Evolutionary conservation across 2,113 vertebrate species (phyloP).

Genomic region (Apodemus speciosus): DNA sequence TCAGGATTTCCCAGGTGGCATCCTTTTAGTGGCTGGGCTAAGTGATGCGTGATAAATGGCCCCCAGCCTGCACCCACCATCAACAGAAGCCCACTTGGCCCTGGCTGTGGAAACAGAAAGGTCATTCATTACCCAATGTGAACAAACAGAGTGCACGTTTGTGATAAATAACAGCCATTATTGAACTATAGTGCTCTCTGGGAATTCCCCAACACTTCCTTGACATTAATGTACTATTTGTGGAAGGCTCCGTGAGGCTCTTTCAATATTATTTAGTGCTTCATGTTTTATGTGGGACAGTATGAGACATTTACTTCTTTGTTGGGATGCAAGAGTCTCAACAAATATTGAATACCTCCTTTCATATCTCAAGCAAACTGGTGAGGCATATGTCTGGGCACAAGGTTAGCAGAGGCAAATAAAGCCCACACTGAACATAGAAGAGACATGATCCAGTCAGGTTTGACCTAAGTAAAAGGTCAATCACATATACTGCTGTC

Average conservation of each 20-base stretch:
- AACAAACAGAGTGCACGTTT: constrained; percentile 84
- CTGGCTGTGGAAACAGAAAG: constrained; percentile 86
- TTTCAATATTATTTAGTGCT: constrained; percentile 76
- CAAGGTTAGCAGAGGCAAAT: not conserved
- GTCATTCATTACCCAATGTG: constrained; percentile 89
- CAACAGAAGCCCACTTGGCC: constrained; percentile 77
- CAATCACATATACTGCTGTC: not conserved
- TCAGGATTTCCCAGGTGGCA: constrained; percentile 73
- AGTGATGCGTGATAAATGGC: constrained; percentile 89
- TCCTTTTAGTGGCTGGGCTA: constrained; percentile 77
- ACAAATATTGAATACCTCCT: not conserved
- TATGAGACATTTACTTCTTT: constrained; percentile 24
- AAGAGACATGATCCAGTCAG: not conserved
- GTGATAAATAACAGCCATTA: constrained; percentile 89
- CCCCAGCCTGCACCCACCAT: constrained; percentile 72
- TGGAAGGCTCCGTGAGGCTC: constrained; percentile 65
- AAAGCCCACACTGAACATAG: rapidly evolving
- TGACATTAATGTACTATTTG: constrained; percentile 71
- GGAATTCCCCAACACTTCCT: constrained; percentile 79
- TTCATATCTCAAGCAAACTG: too few relatives aligned
- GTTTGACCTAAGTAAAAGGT: not conserved
- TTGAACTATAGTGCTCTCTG: constrained; percentile 83
- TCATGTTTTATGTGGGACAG: constrained; percentile 59
- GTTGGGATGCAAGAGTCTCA: constrained; percentile 54
- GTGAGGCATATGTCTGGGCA: not conserved